Evolutionary conservation across 2,797 vertebrate species (phyloP).

Genomic region (Anabacerthia variegaticeps): DNA sequence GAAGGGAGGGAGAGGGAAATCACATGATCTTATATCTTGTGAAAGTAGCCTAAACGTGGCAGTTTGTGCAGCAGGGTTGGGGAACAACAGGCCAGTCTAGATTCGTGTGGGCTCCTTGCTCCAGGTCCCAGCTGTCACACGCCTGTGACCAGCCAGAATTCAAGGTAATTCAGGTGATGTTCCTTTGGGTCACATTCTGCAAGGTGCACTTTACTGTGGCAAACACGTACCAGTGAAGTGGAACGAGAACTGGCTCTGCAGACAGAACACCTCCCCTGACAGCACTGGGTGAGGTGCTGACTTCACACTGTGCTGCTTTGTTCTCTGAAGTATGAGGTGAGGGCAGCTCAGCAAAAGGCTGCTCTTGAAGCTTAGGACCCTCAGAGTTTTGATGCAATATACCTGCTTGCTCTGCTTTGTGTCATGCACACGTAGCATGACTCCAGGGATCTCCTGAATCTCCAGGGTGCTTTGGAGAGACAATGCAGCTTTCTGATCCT

Average conservation of each 20-base stretch:
- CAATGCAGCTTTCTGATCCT: slow-evolving; percentile 22
- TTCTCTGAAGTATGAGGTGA: neutral
- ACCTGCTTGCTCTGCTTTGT: neutral
- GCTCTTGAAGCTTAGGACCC: neutral
- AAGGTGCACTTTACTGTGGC: neutral
- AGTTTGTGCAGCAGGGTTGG: neutral
- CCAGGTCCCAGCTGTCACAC: neutral
- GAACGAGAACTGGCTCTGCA: neutral
- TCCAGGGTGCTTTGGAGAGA: slow-evolving; percentile 18
- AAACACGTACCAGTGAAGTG: no score
- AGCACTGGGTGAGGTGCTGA: neutral
- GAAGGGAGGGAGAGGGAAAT: neutral
- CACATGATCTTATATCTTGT: neutral
- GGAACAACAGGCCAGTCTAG: neutral
- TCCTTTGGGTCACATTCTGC: neutral
- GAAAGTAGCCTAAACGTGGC: neutral
- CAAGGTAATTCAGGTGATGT: neutral
- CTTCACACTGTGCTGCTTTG: fast-evolving
- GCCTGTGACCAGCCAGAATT: neutral
- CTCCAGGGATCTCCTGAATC: neutral
- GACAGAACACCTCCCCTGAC: neutral
- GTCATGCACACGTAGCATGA: neutral
- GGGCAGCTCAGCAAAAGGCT: neutral
- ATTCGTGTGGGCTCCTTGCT: neutral
- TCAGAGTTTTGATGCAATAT: neutral